Evolutionary conservation across 1,140 invertebrate species (phyloP).

Genomic region (Anastatus disparis): DNA sequence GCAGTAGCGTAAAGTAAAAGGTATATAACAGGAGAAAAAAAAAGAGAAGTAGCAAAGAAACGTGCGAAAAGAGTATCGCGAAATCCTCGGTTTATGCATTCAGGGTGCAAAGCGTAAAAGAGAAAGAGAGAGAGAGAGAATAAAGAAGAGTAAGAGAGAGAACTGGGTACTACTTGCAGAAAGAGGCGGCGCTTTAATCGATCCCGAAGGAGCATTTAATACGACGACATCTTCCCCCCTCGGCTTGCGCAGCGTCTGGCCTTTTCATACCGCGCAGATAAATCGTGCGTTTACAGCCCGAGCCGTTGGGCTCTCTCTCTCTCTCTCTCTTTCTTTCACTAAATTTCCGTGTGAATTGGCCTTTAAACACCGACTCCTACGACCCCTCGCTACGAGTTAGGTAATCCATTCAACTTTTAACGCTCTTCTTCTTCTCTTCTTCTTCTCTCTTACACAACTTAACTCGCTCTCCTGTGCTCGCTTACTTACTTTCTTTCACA

Average conservation of each 20-base stretch:
- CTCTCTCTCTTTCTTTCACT: not conserved
- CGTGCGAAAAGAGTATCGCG: constrained; percentile 7
- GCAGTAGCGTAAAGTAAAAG: not conserved
- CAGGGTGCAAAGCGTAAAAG: no score
- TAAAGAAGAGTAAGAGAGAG: no score
- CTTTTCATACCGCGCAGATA: not conserved
- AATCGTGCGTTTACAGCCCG: constrained; percentile 7
- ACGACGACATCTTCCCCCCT: constrained; percentile 1
- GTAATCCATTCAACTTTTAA: constrained; percentile 36
- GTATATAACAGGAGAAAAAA: not conserved
- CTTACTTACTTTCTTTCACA: no score
- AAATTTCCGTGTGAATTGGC: constrained; percentile 34
- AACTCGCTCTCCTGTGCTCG: not conserved
- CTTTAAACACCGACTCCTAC: constrained; percentile 21
- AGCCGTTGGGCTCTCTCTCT: not conserved
- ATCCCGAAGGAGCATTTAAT: constrained; percentile 16
- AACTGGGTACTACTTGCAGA: not conserved
- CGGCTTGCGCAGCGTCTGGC: not conserved
- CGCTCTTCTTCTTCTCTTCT: not conserved
- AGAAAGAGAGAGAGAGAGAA: no score
- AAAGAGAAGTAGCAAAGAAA: not conserved
- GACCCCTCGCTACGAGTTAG: not conserved
- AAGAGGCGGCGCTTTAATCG: not conserved
- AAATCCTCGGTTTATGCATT: not conserved
- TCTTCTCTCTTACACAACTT: not conserved